Conservation (phyloP, 1,140 invertebrate genomes). For the Drosophila novamexicana region DNA sequence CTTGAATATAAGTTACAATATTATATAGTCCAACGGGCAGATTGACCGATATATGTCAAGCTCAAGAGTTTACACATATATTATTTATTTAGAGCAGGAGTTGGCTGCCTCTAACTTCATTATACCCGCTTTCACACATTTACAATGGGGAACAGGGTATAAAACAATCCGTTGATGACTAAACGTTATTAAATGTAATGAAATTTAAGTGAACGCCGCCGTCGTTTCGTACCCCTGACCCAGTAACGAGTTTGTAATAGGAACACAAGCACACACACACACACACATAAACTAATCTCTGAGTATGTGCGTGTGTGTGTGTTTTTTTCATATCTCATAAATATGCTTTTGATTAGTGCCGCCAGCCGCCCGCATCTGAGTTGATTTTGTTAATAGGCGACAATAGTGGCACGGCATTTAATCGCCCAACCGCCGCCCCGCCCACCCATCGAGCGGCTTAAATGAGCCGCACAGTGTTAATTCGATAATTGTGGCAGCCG, state of each 20-base stretch:
- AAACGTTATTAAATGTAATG: conserved; percentile 77
- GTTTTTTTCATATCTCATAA: conserved; percentile 57
- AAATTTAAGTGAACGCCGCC: conserved; percentile 66
- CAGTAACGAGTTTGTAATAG: conserved; percentile 54
- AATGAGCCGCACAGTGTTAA: conserved; percentile 58
- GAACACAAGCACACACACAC: conserved; percentile 25
- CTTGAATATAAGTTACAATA: too few species aligned
- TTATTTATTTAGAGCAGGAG: too few species aligned
- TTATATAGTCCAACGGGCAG: too few species aligned
- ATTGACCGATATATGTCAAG: too few species aligned
- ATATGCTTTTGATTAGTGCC: conserved; percentile 76
- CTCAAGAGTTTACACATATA: too few species aligned
- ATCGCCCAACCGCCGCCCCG: conserved; percentile 44
- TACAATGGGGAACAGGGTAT: background rate
- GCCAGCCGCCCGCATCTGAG: conserved; percentile 68
- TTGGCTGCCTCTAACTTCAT: background rate
- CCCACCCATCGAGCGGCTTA: conserved; percentile 32
- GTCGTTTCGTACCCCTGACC: conserved; percentile 68
- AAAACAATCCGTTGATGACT: conserved; percentile 62
- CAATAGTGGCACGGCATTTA: conserved; percentile 69
- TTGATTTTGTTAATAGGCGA: conserved; percentile 77
- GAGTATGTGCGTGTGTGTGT: conserved; percentile 19
- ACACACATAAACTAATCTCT: background rate
- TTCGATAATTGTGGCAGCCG: conserved; percentile 59
- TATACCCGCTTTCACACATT: background rate